phyloP scores from a whole-genome alignment of 2,113 vertebrate genomes.

The Solea solea region DNA sequence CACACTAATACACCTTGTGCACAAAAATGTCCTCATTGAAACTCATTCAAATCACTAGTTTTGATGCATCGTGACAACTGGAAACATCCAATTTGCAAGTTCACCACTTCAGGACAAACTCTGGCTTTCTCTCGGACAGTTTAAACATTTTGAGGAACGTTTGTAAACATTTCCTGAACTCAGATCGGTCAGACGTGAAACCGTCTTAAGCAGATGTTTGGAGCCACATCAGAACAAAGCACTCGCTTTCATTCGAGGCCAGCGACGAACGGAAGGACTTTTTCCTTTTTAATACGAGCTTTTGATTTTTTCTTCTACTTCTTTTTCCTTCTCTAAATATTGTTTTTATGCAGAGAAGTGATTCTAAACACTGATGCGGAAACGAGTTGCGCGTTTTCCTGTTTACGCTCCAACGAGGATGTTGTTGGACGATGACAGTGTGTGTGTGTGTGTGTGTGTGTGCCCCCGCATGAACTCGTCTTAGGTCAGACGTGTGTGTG shows the following conservation, averaged over 20 bases:
- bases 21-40: no score
- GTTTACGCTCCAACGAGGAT: background rate
- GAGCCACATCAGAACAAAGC: conserved; percentile 31
- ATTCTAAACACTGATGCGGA: conserved; percentile 4
- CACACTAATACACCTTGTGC: no score
- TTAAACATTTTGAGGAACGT: no score
- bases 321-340: conserved; percentile 23
- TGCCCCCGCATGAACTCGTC: conserved; percentile 38
- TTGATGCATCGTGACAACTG: no score
- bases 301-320: conserved; percentile 21
- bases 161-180: no score
- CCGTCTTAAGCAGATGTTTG: background rate
- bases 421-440: background rate
- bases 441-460: conserved; percentile 23
- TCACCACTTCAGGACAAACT: no score
- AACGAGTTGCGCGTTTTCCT: conserved; percentile 3
- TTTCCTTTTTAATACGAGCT: background rate
- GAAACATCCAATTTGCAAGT: no score
- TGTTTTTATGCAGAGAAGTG: conserved; percentile 11
- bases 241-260: conserved; percentile 14
- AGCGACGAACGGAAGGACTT: background rate
- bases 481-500: conserved; percentile 43
- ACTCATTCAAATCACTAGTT: no score
- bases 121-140: no score
- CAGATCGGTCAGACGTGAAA: no score